Base-by-base conservation (phyloP, 2,797 vertebrate genomes). In the Malacoraja senta region DNA sequence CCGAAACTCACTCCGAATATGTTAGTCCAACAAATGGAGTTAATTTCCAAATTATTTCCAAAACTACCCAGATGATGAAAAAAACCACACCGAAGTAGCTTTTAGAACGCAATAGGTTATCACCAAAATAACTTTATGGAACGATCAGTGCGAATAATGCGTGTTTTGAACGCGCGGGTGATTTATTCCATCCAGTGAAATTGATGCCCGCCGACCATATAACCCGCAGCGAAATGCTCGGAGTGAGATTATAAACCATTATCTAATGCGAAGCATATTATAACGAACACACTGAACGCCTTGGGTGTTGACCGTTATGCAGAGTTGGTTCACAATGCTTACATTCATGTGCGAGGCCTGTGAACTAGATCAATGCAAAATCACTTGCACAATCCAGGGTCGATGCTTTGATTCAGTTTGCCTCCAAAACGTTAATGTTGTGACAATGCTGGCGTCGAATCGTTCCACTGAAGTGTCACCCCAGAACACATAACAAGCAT, bases 51-150 rank as follows among this genome's bases (percentile, higher is more conserved):
- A 88, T 63, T 15, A 32, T 21, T 88, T 35, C 2, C 21, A 63
- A 38, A 88, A 65, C 84, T 58, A 44, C 29, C 44, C 61, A n/a
- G 61, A 35, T n/a, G 26, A 68, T 35, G 29, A n/a, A 76, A 8
- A 68, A 63, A 29, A 3, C 4, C 3, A 53, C 29, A 63, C 58
- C 61, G 32, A 88, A 3, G n/a, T n/a, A 68, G n/a, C 84, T 68
- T 68, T 86, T 65, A 63, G 63, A 32, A 65, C 63, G 29, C 61
- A 86, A 65, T 65, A 32, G 65, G 0, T 68, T 13, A 19, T 35
- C 84, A 68, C 10, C 84, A 88, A 88, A 88, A 68, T 68, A 88
- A 88, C 15, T 88, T 88, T 88, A 68, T 15, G 65, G 68, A 7
- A 21, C 32, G 35, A 24, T 32, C 84, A 21, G 3, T 32, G 35